Base-by-base conservation (phyloP, 2,888 invertebrate genomes). In the Eledone cirrhosa region DNA sequence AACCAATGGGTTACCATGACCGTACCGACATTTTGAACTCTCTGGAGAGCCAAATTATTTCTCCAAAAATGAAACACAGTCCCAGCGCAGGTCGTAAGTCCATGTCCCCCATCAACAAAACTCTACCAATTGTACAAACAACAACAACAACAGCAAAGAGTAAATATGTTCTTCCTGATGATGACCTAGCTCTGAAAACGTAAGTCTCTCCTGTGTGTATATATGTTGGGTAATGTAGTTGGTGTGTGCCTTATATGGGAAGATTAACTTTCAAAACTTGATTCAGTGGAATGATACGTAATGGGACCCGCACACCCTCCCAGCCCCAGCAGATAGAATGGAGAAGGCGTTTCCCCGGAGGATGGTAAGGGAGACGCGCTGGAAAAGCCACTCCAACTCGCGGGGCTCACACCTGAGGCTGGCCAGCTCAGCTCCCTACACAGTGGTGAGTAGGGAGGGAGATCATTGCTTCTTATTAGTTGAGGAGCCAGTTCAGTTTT, bases 121-220 rank as follows among this genome's bases (percentile, higher is more conserved):
- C 47, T 22, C 24, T 2, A 29, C 33, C 24, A 31, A 13, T 33
- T 19, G 14, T 47, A 16, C 78, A 77, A 59, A 72, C 69, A 77
- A 22, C 22, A 65, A 65, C 29, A 65, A 65, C 65, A 16, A 29
- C 33, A 33, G 33, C 31, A 24, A 67, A 67, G 29, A 8, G 29
- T 11, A 48, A 76, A 11, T n/a, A 8, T 24, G 24, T 59, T 27
- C 81, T 83, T 78, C 78, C 83, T 78, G 88, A 88, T 76, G 88
- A 88, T 79, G 88, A 88, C 80, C 80, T 88, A 81, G 87, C 87
- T 74, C 79, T 87, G 48, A 83, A 84, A 48, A 87, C 87, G 88
- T 88, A 80, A 80, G 83, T 19, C 2, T 31, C 33, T 63, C 22
- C 13, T 63, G 11, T 53, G n/a, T n/a, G n/a, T n/a, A n/a, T n/a